Base-by-base conservation (phyloP, 2,113 vertebrate genomes). In the Tringa solitaria region DNA sequence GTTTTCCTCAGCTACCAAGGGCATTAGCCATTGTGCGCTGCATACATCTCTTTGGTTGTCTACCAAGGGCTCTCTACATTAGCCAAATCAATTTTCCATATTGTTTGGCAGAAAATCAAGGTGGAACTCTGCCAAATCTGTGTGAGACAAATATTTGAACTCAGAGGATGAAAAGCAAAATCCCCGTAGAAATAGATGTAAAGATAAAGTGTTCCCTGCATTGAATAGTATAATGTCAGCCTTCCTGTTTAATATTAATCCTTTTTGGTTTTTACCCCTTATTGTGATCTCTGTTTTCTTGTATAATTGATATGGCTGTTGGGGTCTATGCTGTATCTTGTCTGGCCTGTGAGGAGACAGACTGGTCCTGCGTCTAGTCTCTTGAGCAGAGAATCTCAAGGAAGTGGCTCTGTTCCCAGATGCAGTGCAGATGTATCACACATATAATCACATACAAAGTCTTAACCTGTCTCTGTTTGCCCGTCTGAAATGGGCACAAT, bases 201-300 rank as follows among this genome's bases (percentile, higher is more conserved):
- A 68, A 59, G 33, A 35, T 70, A 12, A 57, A 69, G 9, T 14
- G 27, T 41, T 43, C 15, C 30, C 20, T 57, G 7, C 18, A 68
- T 33, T n/a, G 7, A 10, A 30, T 12, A 43, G 16, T 60, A 33
- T 33, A 27, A 70, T 35, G 13, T 20, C 19, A 56, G 16, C 19
- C 10, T 82, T 91, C 39, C 23, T 61, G 8, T 39, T 93, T 32
- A 79, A 60, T 53, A 32, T 27, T 27, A 35, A 21, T 45, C 1
- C 1, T 2, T 76, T 48, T 23, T 61, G 35, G 15, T 14, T 30
- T 4, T 4, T 1, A 3, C 14, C 5, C 2, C 3, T 45, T 30
- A 57, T 20, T 81, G 45, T 83, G 67, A 76, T 16, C 7, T 64
- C 1, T 60, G 10, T 1, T 82, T 88, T 67, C 9, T 51, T 56